These are phyloP conservation scores for Cotesia typhae DNA, from an alignment of 1,140 invertebrate species.

Conservation along the genomic window DNA sequence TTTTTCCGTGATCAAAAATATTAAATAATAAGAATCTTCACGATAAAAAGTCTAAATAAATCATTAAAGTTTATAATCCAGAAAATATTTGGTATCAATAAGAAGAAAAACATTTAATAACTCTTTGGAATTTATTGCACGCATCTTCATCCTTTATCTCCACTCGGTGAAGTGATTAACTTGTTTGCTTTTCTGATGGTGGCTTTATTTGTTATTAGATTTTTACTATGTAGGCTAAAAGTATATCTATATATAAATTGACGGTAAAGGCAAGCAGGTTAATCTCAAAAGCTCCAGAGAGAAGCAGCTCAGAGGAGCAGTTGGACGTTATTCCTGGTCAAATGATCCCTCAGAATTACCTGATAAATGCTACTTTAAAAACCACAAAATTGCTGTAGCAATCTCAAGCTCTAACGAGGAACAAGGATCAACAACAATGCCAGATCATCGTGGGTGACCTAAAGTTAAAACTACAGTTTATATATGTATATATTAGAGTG, in stretches of 20 bases:
- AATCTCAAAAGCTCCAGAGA: neutral
- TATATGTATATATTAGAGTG: neutral
- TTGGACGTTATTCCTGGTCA: constrained; percentile 2
- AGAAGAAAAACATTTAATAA: no score
- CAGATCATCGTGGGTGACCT: constrained; percentile 20
- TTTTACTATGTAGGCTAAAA: no score
- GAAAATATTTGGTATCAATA: no score
- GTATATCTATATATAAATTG: no score
- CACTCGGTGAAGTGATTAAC: neutral
- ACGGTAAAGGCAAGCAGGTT: constrained; percentile 1
- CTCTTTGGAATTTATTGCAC: neutral
- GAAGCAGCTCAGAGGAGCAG: neutral
- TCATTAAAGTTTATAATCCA: no score
- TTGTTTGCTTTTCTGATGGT: neutral
- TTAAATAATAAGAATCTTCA: no score
- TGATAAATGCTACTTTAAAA: constrained; percentile 21
- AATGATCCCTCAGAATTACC: constrained; percentile 11
- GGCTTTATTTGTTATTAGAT: no score
- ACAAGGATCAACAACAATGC: constrained; percentile 8
- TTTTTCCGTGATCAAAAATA: no score
- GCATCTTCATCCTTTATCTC: neutral
- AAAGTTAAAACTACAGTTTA: neutral
- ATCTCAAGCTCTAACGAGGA: constrained; percentile 12
- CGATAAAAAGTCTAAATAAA: no score
- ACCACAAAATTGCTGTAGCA: constrained; percentile 15